A percentile compares a stretch with the other conserved stretches of the same genome.
Conservation (phyloP, 2,113 vertebrate genomes). For the Lophius piscatorius region DNA sequence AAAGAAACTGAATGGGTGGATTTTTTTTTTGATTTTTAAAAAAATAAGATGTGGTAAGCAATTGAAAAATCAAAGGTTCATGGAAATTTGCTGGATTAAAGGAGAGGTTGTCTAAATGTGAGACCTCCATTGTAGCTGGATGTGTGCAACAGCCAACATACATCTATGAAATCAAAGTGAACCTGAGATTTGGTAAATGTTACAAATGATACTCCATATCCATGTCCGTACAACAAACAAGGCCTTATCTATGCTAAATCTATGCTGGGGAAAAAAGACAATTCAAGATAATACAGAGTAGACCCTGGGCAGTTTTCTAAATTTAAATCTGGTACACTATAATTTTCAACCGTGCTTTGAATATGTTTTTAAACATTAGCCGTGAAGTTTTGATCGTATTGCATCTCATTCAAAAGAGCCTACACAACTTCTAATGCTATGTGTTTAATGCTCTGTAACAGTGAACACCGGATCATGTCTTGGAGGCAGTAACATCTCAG, state of each 20-base stretch:
- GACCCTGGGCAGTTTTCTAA: constrained; percentile 44
- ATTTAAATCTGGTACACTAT: constrained; percentile 57
- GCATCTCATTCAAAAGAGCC: constrained; percentile 12
- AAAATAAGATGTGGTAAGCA: too few relatives aligned
- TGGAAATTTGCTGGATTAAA: constrained; percentile 47
- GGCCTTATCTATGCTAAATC: constrained; percentile 59
- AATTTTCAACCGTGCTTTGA: constrained; percentile 19
- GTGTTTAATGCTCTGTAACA: not conserved
- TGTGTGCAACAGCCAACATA: constrained; percentile 40
- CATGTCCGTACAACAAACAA: constrained; percentile 63
- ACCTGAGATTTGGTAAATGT: constrained; percentile 75
- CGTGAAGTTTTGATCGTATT: constrained; percentile 14
- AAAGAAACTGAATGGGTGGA: too few relatives aligned
- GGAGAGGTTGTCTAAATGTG: constrained; percentile 38
- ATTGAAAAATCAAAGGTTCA: constrained; percentile 20
- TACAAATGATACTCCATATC: constrained; percentile 80
- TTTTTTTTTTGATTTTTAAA: too few relatives aligned
- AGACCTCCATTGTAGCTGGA: constrained; percentile 38
- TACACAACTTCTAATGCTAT: constrained; percentile 4
- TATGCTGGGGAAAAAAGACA: constrained; percentile 49
- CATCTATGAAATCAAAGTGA: constrained; percentile 71
- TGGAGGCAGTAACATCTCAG: not conserved
- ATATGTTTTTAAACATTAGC: constrained; percentile 8
- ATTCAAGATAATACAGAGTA: constrained; percentile 40
- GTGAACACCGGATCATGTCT: not conserved